These are phyloP conservation scores for Leptopilina myrica DNA, from an alignment of 2,888 invertebrate genomes.

Conservation along the genomic window DNA sequence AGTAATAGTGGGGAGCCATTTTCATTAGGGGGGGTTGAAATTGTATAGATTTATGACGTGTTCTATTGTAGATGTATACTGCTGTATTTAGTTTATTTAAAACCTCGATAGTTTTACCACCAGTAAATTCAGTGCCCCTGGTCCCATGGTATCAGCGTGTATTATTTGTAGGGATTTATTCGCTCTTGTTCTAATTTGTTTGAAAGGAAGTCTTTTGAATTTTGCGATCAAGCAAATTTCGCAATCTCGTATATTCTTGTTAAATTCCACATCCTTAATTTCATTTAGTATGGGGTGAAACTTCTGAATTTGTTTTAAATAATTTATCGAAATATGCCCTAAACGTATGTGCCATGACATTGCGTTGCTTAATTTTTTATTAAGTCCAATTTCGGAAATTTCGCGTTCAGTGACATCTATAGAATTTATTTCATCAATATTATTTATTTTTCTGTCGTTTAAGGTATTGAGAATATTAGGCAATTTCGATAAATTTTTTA, in stretches of 20 bases:
- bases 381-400: background rate
- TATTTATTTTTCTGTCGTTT: background rate
- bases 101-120: too few species aligned
- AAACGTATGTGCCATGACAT: background rate
- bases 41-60: constrained; percentile 46
- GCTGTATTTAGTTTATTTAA: too few species aligned
- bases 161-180: constrained; percentile 46
- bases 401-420: background rate
- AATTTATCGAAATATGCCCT: background rate
- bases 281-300: background rate
- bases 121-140: too few species aligned
- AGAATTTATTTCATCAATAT: background rate
- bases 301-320: constrained; percentile 3
- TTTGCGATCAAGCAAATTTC: constrained; percentile 32
- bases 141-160: constrained; percentile 57
- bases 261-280: constrained; percentile 31
- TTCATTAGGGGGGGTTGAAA: constrained; percentile 45
- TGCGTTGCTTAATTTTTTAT: background rate
- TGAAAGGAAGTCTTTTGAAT: constrained; percentile 31
- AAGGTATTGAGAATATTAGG: background rate
- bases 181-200: background rate
- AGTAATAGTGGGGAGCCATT: constrained; percentile 45
- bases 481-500: background rate
- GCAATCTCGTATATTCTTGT: constrained; percentile 32
- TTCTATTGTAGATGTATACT: too few species aligned